These are phyloP conservation scores for Halcyon badia DNA, from an alignment of 2,797 vertebrate species.

Conservation along the genomic window DNA sequence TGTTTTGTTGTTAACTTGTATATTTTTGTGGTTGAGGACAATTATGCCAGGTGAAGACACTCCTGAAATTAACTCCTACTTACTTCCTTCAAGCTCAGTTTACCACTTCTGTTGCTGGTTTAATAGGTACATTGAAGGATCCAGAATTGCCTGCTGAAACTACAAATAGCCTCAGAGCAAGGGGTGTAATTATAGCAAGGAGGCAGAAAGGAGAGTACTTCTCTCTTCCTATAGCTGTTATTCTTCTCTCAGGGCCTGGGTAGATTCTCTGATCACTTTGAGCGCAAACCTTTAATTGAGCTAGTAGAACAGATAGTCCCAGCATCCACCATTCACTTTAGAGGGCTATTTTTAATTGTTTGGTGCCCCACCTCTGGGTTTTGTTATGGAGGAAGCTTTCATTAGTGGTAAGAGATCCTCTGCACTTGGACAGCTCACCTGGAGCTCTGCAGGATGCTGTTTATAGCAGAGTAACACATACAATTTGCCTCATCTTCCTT, in stretches of 20 bases:
- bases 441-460: constrained; percentile 31
- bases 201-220: constrained; percentile 18
- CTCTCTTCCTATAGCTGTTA: constrained; percentile 6
- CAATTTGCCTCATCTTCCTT: not conserved
- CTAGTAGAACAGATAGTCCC: constrained; percentile 8
- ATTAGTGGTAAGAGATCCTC: constrained; percentile 38
- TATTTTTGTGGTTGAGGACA: constrained; percentile 24
- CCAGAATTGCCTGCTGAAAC: constrained; percentile 58
- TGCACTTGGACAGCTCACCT: constrained; percentile 45
- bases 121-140: constrained; percentile 64
- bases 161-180: constrained; percentile 71
- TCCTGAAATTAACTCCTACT: constrained; percentile 36
- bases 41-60: not conserved
- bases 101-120: constrained; percentile 26
- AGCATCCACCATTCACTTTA: not conserved
- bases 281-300: constrained; percentile 29
- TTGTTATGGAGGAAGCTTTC: constrained; percentile 37
- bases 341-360: constrained; percentile 23
- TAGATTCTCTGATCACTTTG: constrained; percentile 1
- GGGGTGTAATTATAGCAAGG: constrained; percentile 63
- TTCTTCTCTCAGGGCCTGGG: constrained; percentile 25
- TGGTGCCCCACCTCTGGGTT: constrained; percentile 16
- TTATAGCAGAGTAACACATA: constrained; percentile 35
- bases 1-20: not conserved
- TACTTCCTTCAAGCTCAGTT: constrained; percentile 41